These are phyloP conservation scores for Chiroxiphia lanceolata DNA, from an alignment of 2,797 vertebrate genomes.

Conservation along the genomic window DNA sequence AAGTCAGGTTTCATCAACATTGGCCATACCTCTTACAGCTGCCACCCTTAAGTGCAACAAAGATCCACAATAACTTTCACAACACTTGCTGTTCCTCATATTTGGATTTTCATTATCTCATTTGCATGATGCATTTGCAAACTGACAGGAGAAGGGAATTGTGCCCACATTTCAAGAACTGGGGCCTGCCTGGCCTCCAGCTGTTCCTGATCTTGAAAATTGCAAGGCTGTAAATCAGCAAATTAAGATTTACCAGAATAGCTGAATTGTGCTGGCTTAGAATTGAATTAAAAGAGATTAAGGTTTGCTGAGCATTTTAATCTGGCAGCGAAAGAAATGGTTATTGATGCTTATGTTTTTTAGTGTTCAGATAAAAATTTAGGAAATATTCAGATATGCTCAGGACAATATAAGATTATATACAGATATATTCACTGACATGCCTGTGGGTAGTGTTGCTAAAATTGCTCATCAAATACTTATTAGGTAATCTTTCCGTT, in stretches of 20 bases:
- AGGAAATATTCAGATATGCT: not conserved
- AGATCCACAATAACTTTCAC: not conserved
- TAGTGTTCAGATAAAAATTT: not conserved
- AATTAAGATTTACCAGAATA: not conserved
- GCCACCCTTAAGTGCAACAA: not conserved
- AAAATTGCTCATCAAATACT: not conserved
- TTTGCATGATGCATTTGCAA: not conserved
- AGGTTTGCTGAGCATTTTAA: not conserved
- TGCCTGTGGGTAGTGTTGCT: not conserved
- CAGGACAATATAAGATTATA: not conserved
- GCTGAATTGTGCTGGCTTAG: not conserved
- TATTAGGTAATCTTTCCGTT: not conserved
- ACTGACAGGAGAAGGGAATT: not conserved
- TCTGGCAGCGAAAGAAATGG: not conserved
- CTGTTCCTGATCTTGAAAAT: not conserved
- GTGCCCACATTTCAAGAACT: not conserved
- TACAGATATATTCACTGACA: not conserved
- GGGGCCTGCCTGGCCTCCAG: not conserved
- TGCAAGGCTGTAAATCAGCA: not conserved
- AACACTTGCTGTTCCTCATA: not conserved
- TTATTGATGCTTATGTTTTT: not conserved
- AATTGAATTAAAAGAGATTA: not conserved
- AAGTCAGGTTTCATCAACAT: not conserved
- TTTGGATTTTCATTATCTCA: not conserved
- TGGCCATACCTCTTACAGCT: not conserved